Conservation (phyloP, 2,113 vertebrate species). For the Hippoglossus stenolepis region DNA sequence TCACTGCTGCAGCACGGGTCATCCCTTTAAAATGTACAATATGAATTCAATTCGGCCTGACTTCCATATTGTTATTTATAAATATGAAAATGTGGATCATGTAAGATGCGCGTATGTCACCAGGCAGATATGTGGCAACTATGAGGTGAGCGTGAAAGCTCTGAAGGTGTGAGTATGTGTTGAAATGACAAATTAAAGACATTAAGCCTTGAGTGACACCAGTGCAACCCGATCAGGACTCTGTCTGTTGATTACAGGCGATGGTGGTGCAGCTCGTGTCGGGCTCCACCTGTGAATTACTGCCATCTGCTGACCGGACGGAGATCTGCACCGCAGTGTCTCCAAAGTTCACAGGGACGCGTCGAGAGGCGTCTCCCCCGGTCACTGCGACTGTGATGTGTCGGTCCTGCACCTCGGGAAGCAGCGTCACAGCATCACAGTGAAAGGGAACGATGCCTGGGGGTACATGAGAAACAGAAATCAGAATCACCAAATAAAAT, state of each 20-base stretch:
- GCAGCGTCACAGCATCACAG: constrained; percentile 48
- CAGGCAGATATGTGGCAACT: neutral
- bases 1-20: neutral
- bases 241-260: neutral
- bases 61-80: neutral
- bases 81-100: neutral
- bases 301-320: constrained; percentile 80
- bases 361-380: constrained; percentile 22
- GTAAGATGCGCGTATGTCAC: neutral
- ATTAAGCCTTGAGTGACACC: neutral
- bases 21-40: neutral
- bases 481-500: too few species aligned
- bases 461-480: too few species aligned
- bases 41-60: too few species aligned
- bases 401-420: constrained; percentile 55
- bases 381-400: constrained; percentile 66
- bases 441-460: constrained; percentile 67
- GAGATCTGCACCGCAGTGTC: constrained; percentile 72
- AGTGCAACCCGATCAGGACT: neutral
- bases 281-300: constrained; percentile 69
- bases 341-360: constrained; percentile 57
- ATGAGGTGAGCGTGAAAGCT: too few species aligned
- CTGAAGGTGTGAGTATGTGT: neutral
- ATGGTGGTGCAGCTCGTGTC: neutral
- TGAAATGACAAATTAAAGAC: neutral